These are phyloP conservation scores for Gnathonemus longibarbis DNA, from an alignment of 2,113 vertebrate genomes.

Conservation along the genomic window DNA sequence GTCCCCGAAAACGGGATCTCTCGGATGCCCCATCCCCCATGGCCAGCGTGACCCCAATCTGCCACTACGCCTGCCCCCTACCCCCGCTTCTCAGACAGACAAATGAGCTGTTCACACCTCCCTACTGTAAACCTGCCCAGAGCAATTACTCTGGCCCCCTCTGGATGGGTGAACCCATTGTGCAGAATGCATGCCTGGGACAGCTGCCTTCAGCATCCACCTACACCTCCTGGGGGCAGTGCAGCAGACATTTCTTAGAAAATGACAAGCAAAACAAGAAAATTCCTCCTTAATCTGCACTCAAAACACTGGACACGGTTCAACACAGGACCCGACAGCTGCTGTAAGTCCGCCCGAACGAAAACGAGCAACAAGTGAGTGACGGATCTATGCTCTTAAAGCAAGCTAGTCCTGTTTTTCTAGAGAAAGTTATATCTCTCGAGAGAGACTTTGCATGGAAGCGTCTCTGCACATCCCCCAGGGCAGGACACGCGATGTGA, in stretches of 20 bases:
- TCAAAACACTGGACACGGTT: conserved; percentile 19
- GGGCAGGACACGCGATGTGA: neutral
- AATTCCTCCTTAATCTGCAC: neutral
- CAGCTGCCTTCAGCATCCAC: conserved; percentile 31
- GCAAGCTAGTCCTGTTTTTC: neutral
- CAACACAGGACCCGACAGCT: neutral
- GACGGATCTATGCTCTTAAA: neutral
- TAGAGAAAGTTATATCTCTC: neutral
- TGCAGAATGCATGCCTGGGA: conserved; percentile 40
- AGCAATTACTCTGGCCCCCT: conserved; percentile 50
- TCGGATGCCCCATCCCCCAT: neutral
- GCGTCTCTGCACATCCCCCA: neutral
- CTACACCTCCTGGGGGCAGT: conserved; percentile 29
- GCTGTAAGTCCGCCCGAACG: conserved; percentile 10
- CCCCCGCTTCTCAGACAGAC: conserved; percentile 26
- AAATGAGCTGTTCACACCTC: conserved; percentile 59
- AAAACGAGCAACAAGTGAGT: neutral
- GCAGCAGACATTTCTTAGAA: neutral
- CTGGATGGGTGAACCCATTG: conserved; percentile 33
- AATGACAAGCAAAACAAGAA: conserved; percentile 27
- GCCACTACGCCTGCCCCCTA: conserved; percentile 6
- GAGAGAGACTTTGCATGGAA: neutral
- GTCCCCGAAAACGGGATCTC: neutral
- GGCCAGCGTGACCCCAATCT: neutral
- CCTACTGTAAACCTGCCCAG: conserved; percentile 66